A percentile compares a stretch with the other conserved stretches of the same genome.
phyloP scores from a whole-genome alignment of 2,797 vertebrate species.

The Arnoldichthys spilopterus region DNA sequence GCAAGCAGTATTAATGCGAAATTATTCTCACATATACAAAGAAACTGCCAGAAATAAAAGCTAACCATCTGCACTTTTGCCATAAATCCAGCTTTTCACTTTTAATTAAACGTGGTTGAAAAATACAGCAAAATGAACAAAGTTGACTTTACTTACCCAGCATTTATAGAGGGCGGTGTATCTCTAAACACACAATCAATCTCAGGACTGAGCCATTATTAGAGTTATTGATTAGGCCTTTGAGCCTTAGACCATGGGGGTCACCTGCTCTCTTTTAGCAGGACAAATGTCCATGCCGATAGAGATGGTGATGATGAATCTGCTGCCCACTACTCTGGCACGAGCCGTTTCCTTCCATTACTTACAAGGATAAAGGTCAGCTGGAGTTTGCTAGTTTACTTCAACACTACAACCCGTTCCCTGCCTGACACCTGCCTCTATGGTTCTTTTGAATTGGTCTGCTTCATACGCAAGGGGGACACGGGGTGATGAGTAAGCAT shows the following conservation, averaged over 20 bases:
- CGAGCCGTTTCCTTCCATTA: not conserved
- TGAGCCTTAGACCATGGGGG: not conserved
- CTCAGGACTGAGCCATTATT: not conserved
- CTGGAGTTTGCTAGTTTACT: not conserved
- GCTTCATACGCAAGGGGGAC: no score
- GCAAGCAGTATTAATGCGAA: not conserved
- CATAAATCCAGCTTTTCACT: not conserved
- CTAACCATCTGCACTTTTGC: not conserved
- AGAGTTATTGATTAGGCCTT: slow-evolving; percentile 18
- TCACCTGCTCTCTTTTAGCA: not conserved
- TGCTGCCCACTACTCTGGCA: slow-evolving; percentile 1
- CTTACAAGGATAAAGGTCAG: not conserved
- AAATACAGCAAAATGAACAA: not conserved
- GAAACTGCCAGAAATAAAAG: not conserved
- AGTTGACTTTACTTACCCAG: not conserved
- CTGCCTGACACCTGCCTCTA: not conserved
- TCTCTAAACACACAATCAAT: not conserved
- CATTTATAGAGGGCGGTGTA: not conserved
- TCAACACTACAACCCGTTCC: no score
- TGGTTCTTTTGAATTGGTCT: not conserved
- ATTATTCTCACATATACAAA: not conserved
- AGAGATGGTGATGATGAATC: slow-evolving; percentile 6
- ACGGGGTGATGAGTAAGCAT: no score
- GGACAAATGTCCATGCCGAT: slow-evolving; percentile 1
- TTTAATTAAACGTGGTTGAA: not conserved